Base-by-base conservation (phyloP, 2,113 vertebrate genomes). In the Centropus bengalensis region DNA sequence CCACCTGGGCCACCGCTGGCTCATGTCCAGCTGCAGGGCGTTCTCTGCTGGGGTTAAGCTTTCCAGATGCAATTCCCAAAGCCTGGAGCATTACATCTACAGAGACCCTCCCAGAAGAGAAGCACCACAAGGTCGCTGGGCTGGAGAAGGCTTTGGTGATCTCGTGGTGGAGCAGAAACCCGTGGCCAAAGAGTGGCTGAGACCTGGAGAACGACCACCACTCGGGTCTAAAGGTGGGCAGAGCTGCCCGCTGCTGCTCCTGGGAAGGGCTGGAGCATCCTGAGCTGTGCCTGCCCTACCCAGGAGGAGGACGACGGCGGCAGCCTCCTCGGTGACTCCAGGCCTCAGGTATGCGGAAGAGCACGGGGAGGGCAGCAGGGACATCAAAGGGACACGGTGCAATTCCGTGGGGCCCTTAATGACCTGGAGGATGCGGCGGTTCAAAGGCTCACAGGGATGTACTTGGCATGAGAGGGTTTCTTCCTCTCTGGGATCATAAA, bases 371-470 rank as follows among this genome's bases (percentile, higher is more conserved):
- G 13, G 47, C 70, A 67, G 21, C 27, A 21, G 69, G 49, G 79
- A 95, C 93, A 89, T 96, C 94, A 95, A 95, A 94, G 91, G 91
- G 67, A 74, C 38, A 15, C 2, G 17, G 44, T 74, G 71, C 69
- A 19, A 26, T 47, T 49, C n/a, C 3, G 27, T 15, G 54, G 73
- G 76, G 52, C 80, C 88, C 3, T 3, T 6, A 7, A 79, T 2
- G 28, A 79, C 14, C 82, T 42, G 94, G 73, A 81, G 44, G 44
- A 23, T 66, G 66, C 13, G 15, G 86, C 51, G 3, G 63, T 82
- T 89, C 94, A 87, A 89, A 94, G 92, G 2, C 40, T 64, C 2
- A 17, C 55, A 28, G 68, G 58, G 77, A 24, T 27, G 2, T 5
- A 12, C 33, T 5, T 4, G 49, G 27, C 15, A 16, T 1, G 36